A percentile compares a stretch with the other conserved stretches of the same genome.
phyloP scores from a whole-genome alignment of 2,888 invertebrate genomes.

The Mythimna lalbum region DNA sequence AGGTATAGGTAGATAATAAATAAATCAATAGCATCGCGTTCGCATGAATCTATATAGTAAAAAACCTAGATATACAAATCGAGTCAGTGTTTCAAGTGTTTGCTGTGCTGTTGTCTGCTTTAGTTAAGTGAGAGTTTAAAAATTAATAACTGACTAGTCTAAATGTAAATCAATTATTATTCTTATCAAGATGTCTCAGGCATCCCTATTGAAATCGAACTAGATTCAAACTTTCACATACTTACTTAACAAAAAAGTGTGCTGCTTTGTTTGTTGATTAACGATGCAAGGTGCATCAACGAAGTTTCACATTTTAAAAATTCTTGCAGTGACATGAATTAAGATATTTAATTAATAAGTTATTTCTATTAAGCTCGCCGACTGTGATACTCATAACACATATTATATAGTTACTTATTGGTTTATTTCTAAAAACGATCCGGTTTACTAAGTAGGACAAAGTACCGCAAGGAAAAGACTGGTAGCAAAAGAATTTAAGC shows the following conservation, averaged over 20 bases:
- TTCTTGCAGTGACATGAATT: constrained; percentile 11
- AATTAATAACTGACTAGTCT: neutral
- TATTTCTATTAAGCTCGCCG: neutral
- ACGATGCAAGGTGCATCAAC: constrained; percentile 64
- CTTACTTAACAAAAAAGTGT: constrained; percentile 75
- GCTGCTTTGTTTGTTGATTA: constrained; percentile 78
- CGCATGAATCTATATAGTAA: neutral
- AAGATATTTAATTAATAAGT: neutral
- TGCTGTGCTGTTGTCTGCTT: neutral
- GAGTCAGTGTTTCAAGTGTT: neutral
- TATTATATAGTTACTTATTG: neutral
- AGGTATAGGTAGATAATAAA: neutral
- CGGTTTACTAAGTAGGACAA: constrained; percentile 59
- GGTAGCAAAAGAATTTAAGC: constrained; percentile 42
- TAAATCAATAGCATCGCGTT: neutral
- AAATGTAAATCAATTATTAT: constrained; percentile 52
- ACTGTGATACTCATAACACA: neutral
- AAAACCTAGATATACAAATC: neutral
- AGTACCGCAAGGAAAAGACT: constrained; percentile 52
- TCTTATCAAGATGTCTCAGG: constrained; percentile 65
- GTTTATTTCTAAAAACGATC: constrained; percentile 41
- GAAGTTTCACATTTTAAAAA: constrained; percentile 66
- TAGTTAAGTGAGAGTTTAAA: neutral
- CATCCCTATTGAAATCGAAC: constrained; percentile 75
- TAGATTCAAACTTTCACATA: constrained; percentile 83